Base-by-base conservation (phyloP, 2,888 invertebrate genomes). In the Carabus problematicus region DNA sequence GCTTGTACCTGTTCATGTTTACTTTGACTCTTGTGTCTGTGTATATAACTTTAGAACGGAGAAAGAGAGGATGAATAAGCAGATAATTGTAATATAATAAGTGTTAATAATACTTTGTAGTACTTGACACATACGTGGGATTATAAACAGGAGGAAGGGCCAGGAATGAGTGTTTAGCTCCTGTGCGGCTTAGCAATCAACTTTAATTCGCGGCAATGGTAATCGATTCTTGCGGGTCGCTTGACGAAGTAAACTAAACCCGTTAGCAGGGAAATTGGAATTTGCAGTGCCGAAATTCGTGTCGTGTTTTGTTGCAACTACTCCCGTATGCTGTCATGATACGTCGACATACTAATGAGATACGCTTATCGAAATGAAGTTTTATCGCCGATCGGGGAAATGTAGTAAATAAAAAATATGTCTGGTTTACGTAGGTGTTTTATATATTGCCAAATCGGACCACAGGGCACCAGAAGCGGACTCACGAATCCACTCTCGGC, bases 251-350 rank as follows among this genome's bases (percentile, higher is more conserved):
- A 47, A 58, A 45, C 64, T 49, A 49, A 58, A 66, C 16, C 66
- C 45, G 41, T 58, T 58, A 66, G 66, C 58, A 52, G 58, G 66
- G 67, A 67, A 60, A 67, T 67, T 67, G 60, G 67, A 67, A 67
- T 67, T 60, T 67, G 52, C 60, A 67, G 54, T 54, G 60, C 52
- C 60, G 49, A 60, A 67, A 67, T 67, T 60, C 67, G 54, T 54
- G 59, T 49, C 66, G 66, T 59, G 49, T 66, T 66, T 49, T 49
- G 59, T 40, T 49, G 66, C 66, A 66, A 49, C 39, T 58, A 41
- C 45, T 59, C 59, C 59, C 29, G 41, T 16, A 14, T 45, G 47
- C 29, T 12, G 62, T 45, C 16, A 29, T 59, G 47, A 19, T n/a
- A 60, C 58, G 59, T 47, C 66, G 9, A 52, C 59, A 67, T 67